Conservation (phyloP, 2,888 invertebrate genomes). For the Halictus quadricinctus region DNA sequence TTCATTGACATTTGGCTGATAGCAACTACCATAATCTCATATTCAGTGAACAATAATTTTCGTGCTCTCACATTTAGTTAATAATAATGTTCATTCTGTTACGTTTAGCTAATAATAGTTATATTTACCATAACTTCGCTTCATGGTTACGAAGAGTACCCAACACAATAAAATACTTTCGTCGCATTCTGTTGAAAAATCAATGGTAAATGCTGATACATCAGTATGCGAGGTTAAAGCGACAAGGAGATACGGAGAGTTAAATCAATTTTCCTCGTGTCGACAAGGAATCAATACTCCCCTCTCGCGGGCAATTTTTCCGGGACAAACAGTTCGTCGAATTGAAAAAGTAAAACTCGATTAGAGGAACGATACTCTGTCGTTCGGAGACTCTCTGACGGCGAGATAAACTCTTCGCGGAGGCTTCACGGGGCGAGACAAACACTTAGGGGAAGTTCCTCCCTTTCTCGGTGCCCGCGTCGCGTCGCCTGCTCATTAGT, state of each 20-base stretch:
- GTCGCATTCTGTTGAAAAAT: background rate
- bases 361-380: background rate
- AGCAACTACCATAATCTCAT: too few species aligned
- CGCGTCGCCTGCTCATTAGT: constrained; percentile 29
- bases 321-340: background rate
- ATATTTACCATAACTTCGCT: background rate
- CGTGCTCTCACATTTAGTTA: background rate
- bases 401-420: constrained; percentile 8
- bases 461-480: background rate
- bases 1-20: too few species aligned
- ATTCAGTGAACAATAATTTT: background rate
- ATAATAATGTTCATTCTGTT: background rate
- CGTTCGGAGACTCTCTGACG: background rate
- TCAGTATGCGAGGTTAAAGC: too few species aligned
- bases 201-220: background rate
- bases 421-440: constrained; percentile 1
- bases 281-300: background rate
- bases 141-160: background rate
- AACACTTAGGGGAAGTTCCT: constrained; percentile 14
- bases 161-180: background rate
- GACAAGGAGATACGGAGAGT: background rate
- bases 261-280: background rate
- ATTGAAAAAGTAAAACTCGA: constrained; percentile 8
- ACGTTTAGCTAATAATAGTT: background rate
- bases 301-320: background rate